Evolutionary conservation across 2,888 invertebrate species (phyloP).

Genomic region (Mamestra brassicae): DNA sequence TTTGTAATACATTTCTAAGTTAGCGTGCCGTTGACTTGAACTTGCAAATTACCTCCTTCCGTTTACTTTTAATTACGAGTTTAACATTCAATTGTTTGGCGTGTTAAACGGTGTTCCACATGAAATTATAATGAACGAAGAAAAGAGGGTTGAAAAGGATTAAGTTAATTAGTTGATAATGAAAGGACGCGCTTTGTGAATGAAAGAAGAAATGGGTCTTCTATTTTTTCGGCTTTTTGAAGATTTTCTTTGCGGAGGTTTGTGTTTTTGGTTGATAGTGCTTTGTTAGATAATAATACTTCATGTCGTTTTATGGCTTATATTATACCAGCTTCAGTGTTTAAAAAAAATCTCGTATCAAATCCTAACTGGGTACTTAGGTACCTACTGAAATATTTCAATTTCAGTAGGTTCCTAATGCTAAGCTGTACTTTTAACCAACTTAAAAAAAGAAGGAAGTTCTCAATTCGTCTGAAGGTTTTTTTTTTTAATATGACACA

Average conservation of each 20-base stretch:
- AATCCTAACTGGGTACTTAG: too few relatives aligned
- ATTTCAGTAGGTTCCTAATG: too few relatives aligned
- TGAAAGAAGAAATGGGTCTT: background rate
- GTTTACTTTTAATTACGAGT: constrained; percentile 66
- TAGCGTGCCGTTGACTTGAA: constrained; percentile 47
- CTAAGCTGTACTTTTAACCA: too few relatives aligned
- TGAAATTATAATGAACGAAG: constrained; percentile 33
- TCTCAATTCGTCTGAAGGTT: too few relatives aligned
- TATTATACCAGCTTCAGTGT: background rate
- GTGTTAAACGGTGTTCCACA: constrained; percentile 21
- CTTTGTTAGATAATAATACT: background rate
- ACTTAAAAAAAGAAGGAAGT: too few relatives aligned
- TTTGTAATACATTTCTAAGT: constrained; percentile 38
- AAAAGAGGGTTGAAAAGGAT: constrained; percentile 27
- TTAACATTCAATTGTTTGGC: constrained; percentile 52
- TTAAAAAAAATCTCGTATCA: too few relatives aligned
- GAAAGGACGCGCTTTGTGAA: constrained; percentile 29
- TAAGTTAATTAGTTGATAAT: constrained; percentile 42
- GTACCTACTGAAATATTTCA: too few relatives aligned
- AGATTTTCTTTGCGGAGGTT: constrained; percentile 1
- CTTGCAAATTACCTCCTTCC: constrained; percentile 61
- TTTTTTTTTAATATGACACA: too few relatives aligned
- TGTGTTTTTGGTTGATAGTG: background rate
- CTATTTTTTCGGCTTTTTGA: background rate
- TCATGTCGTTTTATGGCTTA: background rate